These are phyloP conservation scores for Acipenser oxyrinchus DNA, from an alignment of 2,797 vertebrate genomes.

Conservation along the genomic window DNA sequence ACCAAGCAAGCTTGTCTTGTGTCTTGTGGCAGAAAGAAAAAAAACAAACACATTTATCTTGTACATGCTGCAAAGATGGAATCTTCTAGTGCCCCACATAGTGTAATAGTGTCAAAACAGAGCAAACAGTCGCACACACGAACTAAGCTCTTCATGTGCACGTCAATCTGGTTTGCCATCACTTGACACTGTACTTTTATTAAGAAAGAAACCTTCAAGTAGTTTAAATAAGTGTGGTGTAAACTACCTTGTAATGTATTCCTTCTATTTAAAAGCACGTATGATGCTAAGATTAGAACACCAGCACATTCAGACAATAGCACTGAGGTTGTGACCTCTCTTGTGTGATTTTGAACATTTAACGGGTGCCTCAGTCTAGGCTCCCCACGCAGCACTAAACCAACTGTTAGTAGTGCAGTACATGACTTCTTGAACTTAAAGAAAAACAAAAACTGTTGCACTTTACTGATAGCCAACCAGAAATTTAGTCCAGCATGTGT, in stretches of 20 bases:
- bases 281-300: conserved; percentile 33
- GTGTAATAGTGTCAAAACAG: background rate
- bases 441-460: too few relatives aligned
- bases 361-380: conserved; percentile 54
- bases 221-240: too few relatives aligned
- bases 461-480: too few relatives aligned
- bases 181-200: too few relatives aligned
- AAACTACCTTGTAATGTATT: too few relatives aligned
- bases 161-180: too few relatives aligned
- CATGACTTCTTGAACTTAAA: too few relatives aligned
- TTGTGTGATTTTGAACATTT: conserved; percentile 43
- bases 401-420: conserved; percentile 16
- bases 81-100: background rate
- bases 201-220: too few relatives aligned
- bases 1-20: background rate
- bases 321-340: conserved; percentile 36
- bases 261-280: too few relatives aligned
- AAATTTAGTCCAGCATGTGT: too few relatives aligned
- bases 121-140: too few relatives aligned
- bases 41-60: background rate
- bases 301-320: conserved; percentile 58
- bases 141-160: too few relatives aligned
- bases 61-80: background rate
- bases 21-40: background rate
- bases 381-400: conserved; percentile 32